Conservation (phyloP, 2,113 vertebrate species). For the Ursus arctos region DNA sequence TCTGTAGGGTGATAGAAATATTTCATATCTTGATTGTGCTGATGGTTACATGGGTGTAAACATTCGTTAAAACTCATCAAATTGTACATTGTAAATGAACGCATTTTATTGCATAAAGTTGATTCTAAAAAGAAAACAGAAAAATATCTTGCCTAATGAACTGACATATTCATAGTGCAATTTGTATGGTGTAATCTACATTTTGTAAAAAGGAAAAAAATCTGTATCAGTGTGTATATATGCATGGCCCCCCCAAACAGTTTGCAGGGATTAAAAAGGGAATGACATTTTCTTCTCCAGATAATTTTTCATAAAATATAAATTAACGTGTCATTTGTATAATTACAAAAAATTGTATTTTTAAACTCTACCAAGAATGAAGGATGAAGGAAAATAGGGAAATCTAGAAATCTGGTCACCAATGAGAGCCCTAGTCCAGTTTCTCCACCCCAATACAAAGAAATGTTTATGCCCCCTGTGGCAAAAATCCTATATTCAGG, state of each 20-base stretch:
- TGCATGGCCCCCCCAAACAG: neutral
- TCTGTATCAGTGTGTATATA: neutral
- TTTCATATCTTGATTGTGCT: neutral
- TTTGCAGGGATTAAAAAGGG: neutral
- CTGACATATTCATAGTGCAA: neutral
- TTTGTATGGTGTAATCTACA: neutral
- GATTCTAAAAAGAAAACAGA: neutral
- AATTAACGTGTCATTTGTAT: neutral
- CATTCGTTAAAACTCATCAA: neutral
- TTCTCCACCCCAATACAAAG: neutral
- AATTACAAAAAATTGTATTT: neutral
- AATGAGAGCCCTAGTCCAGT: neutral
- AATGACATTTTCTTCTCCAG: neutral
- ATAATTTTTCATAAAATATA: constrained; percentile 26
- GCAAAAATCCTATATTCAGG: neutral
- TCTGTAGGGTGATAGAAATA: neutral
- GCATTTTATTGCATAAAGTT: neutral
- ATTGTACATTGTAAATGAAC: neutral
- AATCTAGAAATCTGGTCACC: neutral
- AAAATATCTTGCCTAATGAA: neutral
- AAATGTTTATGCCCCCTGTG: neutral
- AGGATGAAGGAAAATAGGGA: neutral
- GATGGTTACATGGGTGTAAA: neutral
- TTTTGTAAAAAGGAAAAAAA: neutral
- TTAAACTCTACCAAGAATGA: neutral